phyloP scores from a whole-genome alignment of 2,888 invertebrate genomes.

The Spodoptera littoralis region DNA sequence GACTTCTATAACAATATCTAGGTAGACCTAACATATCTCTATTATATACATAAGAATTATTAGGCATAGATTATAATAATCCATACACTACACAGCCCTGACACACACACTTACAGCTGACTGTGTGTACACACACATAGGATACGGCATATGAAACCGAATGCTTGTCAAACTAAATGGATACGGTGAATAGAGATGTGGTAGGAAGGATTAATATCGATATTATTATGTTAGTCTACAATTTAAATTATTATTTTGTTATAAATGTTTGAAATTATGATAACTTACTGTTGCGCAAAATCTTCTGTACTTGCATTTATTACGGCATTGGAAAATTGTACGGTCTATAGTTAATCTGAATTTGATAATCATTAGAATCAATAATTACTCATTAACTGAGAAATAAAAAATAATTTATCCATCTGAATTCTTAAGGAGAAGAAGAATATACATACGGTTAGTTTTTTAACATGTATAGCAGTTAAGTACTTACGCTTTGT shows the following conservation, averaged over 20 bases:
- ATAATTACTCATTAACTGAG: no score
- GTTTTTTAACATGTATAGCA: no score
- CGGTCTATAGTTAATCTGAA: no score
- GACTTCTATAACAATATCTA: no score
- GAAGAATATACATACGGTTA: no score
- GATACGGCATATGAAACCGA: slow-evolving; percentile 83
- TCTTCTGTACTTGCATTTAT: no score
- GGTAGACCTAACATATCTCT: background rate
- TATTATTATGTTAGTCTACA: slow-evolving; percentile 4
- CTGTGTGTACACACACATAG: slow-evolving; percentile 45
- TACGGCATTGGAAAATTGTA: no score
- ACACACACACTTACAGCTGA: slow-evolving; percentile 51
- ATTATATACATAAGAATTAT: slow-evolving; percentile 28
- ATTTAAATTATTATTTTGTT: background rate
- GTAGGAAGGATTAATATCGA: slow-evolving; percentile 22
- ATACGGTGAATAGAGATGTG: slow-evolving; percentile 78
- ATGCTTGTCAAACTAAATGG: slow-evolving; percentile 89
- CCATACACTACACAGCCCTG: slow-evolving; percentile 60
- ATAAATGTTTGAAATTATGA: background rate
- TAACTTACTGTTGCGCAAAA: no score
- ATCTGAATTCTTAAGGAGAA: no score
- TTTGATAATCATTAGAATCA: no score
- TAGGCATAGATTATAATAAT: slow-evolving; percentile 54
- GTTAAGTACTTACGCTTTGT: no score
- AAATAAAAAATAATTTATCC: no score